A percentile compares a stretch with the other conserved stretches of the same genome.
Conservation (phyloP, 2,888 invertebrate genomes). For the Pristionchus maxplancki region DNA sequence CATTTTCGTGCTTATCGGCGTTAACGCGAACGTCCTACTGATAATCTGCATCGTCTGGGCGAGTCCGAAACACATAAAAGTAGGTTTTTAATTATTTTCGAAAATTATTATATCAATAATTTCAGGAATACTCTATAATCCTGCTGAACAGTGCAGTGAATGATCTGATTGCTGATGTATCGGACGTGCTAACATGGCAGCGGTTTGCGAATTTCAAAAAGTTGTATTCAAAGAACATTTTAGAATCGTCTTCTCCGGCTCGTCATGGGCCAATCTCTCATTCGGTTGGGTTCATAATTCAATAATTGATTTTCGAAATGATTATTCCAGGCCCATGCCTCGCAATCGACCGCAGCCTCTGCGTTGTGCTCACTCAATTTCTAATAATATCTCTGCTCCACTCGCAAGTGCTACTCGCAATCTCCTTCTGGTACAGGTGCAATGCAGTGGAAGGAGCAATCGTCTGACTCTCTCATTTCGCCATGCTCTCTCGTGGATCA, state of each 20-base stretch:
- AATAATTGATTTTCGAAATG: not conserved
- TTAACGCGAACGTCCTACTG: not conserved
- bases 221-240: not conserved
- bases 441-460: not conserved
- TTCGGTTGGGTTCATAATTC: not conserved
- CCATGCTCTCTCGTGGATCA: too few species aligned
- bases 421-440: not conserved
- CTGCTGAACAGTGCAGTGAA: not conserved
- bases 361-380: not conserved
- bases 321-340: not conserved
- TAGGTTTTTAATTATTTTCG: not conserved
- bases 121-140: not conserved
- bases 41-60: not conserved
- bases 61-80: not conserved
- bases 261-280: not conserved
- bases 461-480: too few species aligned
- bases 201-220: not conserved
- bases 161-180: not conserved
- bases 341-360: not conserved
- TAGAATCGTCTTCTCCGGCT: not conserved
- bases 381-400: not conserved
- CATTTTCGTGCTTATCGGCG: not conserved
- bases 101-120: not conserved
- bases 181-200: not conserved
- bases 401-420: not conserved